phyloP scores from a whole-genome alignment of 2,888 invertebrate species.

The Heliconius cydno region DNA sequence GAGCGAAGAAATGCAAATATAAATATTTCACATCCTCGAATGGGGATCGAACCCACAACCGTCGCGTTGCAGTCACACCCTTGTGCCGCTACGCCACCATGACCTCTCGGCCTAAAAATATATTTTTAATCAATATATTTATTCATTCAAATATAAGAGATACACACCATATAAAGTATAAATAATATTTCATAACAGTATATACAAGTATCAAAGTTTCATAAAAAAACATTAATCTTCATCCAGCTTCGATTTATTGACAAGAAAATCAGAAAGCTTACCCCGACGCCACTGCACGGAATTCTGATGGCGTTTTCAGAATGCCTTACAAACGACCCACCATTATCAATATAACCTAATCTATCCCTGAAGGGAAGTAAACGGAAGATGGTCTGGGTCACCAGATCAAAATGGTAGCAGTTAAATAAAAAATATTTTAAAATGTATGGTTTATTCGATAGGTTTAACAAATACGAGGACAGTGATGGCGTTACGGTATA shows the following conservation, averaged over 20 bases:
- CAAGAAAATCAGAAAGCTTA: slow-evolving; percentile 70
- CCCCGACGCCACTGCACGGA: slow-evolving; percentile 61
- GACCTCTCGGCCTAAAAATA: neutral
- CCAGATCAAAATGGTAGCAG: neutral
- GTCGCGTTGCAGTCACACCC: too few relatives aligned
- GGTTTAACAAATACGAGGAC: too few relatives aligned
- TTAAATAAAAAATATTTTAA: neutral
- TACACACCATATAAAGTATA: neutral
- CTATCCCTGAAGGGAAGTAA: slow-evolving; percentile 56
- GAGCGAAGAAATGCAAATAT: too few relatives aligned
- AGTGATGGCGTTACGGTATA: too few relatives aligned
- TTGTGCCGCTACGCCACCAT: too few relatives aligned
- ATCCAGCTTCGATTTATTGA: slow-evolving; percentile 58
- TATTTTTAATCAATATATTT: neutral
- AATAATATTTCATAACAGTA: neutral
- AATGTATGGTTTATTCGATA: neutral
- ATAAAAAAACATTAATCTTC: slow-evolving; percentile 64
- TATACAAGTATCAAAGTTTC: slow-evolving; percentile 3
- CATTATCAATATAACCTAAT: slow-evolving; percentile 64
- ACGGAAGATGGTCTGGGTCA: slow-evolving; percentile 52
- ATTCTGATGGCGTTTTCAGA: slow-evolving; percentile 75
- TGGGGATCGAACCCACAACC: too few relatives aligned
- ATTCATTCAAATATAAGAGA: neutral
- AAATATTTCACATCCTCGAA: too few relatives aligned
- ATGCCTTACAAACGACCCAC: slow-evolving; percentile 59